phyloP scores from a whole-genome alignment of 2,797 vertebrate genomes.

The Lateolabrax maculatus region DNA sequence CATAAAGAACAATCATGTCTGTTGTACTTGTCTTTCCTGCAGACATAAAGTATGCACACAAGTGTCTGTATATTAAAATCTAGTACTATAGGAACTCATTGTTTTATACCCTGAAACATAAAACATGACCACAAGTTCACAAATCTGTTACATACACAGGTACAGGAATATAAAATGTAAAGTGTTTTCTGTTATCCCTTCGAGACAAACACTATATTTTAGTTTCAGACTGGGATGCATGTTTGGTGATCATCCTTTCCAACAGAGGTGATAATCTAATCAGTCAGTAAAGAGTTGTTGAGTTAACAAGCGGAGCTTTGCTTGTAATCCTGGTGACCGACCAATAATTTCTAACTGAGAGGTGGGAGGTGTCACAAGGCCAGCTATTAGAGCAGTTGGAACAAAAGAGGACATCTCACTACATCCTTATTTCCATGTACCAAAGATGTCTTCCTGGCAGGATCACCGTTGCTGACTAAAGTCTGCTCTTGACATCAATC shows the following conservation, averaged over 20 bases:
- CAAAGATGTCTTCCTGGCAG: not conserved
- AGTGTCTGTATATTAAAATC: not conserved
- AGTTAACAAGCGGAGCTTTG: conserved; percentile 28
- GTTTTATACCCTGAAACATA: not conserved
- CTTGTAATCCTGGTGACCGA: conserved; percentile 17
- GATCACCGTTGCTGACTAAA: not conserved
- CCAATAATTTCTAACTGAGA: conserved; percentile 23
- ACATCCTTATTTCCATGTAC: not conserved
- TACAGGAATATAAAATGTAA: not conserved
- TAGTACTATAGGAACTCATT: not conserved
- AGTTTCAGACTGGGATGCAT: not conserved
- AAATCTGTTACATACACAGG: not conserved
- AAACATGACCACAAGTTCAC: not conserved
- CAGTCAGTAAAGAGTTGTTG: conserved; percentile 4
- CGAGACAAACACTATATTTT: not conserved
- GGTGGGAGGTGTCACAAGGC: conserved; percentile 3
- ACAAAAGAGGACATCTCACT: conserved; percentile 34
- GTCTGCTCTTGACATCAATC: not conserved
- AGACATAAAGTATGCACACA: not conserved
- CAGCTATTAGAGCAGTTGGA: not conserved
- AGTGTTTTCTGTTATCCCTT: not conserved
- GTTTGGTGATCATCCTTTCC: not conserved
- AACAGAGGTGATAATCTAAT: conserved; percentile 12
- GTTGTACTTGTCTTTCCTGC: not conserved
- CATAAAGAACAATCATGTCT: not conserved